phyloP scores from a whole-genome alignment of 2,888 invertebrate species.

The Hydropsyche betteni region DNA sequence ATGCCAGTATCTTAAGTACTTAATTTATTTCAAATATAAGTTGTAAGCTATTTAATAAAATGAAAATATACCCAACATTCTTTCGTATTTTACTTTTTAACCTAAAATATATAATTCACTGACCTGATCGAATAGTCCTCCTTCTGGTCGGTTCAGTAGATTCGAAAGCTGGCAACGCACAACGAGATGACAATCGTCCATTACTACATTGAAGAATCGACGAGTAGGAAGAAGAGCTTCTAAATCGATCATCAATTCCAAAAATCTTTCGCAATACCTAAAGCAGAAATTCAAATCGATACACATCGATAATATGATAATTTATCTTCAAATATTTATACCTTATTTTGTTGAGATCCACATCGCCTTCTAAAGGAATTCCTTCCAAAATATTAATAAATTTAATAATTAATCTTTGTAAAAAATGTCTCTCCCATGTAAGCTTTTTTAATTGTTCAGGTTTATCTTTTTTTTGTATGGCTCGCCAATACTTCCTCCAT shows the following conservation, averaged over 20 bases:
- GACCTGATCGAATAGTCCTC: conserved; percentile 91
- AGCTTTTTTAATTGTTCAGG: conserved; percentile 74
- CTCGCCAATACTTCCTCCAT: conserved; percentile 92
- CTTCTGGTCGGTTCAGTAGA: conserved; percentile 79
- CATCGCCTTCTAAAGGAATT: conserved; percentile 71
- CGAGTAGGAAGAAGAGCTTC: conserved; percentile 95
- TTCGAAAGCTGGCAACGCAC: conserved; percentile 87
- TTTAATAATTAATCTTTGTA: conserved; percentile 85
- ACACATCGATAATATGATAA: neutral
- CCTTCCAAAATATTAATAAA: conserved; percentile 84
- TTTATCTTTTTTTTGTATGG: conserved; percentile 86
- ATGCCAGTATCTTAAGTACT: conserved; percentile 18
- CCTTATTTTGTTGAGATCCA: conserved; percentile 68
- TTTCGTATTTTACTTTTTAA: neutral
- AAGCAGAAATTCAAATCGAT: conserved; percentile 31
- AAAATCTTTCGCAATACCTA: conserved; percentile 92
- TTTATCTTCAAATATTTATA: conserved; percentile 49
- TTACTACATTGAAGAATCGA: conserved; percentile 94
- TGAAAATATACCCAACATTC: neutral
- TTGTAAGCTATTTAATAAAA: neutral
- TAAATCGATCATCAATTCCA: conserved; percentile 95
- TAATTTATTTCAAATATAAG: conserved; percentile 7
- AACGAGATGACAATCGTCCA: conserved; percentile 94
- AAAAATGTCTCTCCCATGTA: conserved; percentile 87
- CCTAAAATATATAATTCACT: conserved; percentile 56